Conservation (phyloP, 1,140 invertebrate species). For the Trialeurodes vaporariorum region DNA sequence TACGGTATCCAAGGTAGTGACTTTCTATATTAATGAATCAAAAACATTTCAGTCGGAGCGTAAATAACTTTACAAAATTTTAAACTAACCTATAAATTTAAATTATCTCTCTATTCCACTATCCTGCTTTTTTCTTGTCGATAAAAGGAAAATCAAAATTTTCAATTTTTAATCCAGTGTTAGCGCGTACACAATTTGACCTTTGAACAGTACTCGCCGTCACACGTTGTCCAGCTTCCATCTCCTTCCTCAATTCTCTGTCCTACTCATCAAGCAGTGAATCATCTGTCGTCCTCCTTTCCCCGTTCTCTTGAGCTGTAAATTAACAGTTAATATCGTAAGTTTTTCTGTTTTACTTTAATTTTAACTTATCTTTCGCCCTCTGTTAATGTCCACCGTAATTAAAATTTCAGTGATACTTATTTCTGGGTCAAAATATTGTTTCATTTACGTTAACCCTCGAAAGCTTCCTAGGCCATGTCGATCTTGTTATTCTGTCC, state of each 20-base stretch:
- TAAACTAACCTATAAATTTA: too few relatives aligned
- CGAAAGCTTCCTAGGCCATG: not conserved
- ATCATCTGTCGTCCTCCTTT: not conserved
- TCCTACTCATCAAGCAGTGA: not conserved
- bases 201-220: not conserved
- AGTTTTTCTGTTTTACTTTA: not conserved
- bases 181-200: not conserved
- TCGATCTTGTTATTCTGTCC: not conserved
- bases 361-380: too few relatives aligned
- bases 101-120: too few relatives aligned
- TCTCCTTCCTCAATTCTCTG: not conserved
- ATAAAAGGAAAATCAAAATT: not conserved
- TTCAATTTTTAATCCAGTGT: not conserved
- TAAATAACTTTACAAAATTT: too few relatives aligned
- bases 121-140: too few relatives aligned
- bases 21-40: too few relatives aligned
- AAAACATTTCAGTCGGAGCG: too few relatives aligned
- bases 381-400: not conserved
- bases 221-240: not conserved
- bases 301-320: not conserved
- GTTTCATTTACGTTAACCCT: not conserved
- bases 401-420: too few relatives aligned
- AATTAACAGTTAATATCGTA: not conserved
- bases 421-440: not conserved
- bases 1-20: not conserved